These are phyloP conservation scores for Blastomussa wellsi DNA, from an alignment of 92 coral and sea anemone species.

Conservation along the genomic window DNA sequence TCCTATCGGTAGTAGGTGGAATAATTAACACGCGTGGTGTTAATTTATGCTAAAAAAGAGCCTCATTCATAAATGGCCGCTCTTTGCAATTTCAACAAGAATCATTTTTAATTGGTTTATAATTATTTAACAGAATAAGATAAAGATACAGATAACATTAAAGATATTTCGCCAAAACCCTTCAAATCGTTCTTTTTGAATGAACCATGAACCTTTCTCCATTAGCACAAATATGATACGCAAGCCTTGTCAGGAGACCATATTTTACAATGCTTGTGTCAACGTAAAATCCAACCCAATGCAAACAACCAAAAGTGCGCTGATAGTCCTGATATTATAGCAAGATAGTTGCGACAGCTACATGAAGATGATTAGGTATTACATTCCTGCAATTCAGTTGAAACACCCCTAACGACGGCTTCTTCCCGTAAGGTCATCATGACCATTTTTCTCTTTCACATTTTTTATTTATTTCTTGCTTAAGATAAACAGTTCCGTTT, in stretches of 20 bases:
- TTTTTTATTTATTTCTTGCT: neutral
- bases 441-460: neutral
- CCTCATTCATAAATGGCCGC: neutral
- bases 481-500: neutral
- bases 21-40: slow-evolving; percentile 6
- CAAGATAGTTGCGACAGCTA: too few species aligned
- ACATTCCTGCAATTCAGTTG: neutral
- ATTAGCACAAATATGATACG: neutral
- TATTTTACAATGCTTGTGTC: neutral
- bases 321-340: too few species aligned
- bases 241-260: neutral
- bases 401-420: neutral
- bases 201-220: too few species aligned
- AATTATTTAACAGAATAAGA: too few species aligned
- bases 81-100: neutral
- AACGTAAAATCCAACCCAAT: neutral
- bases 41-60: neutral
- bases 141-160: too few species aligned
- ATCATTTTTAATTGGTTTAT: neutral
- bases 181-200: neutral
- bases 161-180: neutral
- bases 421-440: neutral
- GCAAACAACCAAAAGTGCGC: too few species aligned
- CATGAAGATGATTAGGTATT: neutral
- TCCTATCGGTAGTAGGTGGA: neutral